Evolutionary conservation across 2,888 invertebrate species (phyloP), one percentile per base, ranked within the genome.

Genomic region (Romanomermis culicivorax): DNA sequence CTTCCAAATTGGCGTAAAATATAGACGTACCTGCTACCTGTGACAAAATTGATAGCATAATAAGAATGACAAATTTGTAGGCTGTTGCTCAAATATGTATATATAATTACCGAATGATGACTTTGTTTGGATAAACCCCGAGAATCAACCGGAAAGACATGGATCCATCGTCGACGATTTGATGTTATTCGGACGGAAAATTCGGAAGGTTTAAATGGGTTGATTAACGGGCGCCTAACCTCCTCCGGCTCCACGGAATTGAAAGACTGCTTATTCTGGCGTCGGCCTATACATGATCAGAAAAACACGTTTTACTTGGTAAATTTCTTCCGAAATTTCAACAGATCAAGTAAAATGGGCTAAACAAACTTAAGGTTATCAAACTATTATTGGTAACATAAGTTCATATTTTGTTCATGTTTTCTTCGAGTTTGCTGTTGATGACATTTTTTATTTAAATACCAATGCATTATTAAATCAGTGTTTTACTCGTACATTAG

Each of bases 201-300:
- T 68, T 91, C 86, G 0, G 91, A 89, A 0, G 95, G 95, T 70
- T 91, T 91, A 69, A 97, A 97, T 0, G 97, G 97, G 73, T 97
- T 95, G 64, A 97, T 89, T 47, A 88, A 75, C 1, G 88, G 68
- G 4, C 52, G 29, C 42, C 17, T 3, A 25, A 26, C 36, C 36
- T 36, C 36, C 17, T 36, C 36, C 17, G 36, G 36, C 17, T 36
- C 36, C 36, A 36, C 11, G 11, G 36, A 11, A 11, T 7, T 11
- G 36, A 17, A 36, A 7, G 17, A 11, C 36, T 11, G 17, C 36
- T 36, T 36, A 7, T 7, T 11, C 7, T 36, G 36, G 11, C 7
- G 11, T 36, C 36, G 36, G 17, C 36, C 36, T 36, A 36, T 17
- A 36, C 17, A n/a, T n/a, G n/a, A n/a, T n/a, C n/a, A n/a, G n/a